These are phyloP conservation scores for Crocidura indochinensis DNA, from an alignment of 2,797 vertebrate genomes.

Conservation along the genomic window DNA sequence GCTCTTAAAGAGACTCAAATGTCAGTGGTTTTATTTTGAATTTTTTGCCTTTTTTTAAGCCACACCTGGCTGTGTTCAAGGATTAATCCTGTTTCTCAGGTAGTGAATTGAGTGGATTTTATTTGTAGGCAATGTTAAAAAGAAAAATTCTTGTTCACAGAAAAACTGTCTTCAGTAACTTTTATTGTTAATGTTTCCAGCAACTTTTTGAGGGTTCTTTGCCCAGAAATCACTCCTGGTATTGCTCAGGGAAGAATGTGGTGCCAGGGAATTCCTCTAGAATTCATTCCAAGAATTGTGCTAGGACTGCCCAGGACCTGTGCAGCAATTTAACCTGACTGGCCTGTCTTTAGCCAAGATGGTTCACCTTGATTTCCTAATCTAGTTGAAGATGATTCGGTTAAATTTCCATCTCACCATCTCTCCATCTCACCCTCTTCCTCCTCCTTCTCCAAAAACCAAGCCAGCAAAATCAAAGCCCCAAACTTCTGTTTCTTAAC, in stretches of 20 bases:
- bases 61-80: no score
- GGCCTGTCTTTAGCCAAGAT: not conserved
- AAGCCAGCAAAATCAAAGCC: not conserved
- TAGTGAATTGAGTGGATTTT: not conserved
- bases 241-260: no score
- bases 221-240: no score
- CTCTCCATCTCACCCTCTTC: no score
- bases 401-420: slow-evolving; percentile 55
- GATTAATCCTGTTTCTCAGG: no score
- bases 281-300: not conserved
- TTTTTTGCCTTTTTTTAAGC: no score
- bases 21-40: no score
- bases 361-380: not conserved
- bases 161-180: not conserved
- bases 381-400: not conserved
- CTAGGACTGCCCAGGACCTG: not conserved
- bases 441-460: not conserved
- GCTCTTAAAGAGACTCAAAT: no score
- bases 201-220: not conserved
- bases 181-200: slow-evolving; percentile 37
- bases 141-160: not conserved
- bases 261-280: not conserved
- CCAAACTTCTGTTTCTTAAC: not conserved
- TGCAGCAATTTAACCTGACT: not conserved
- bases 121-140: slow-evolving; percentile 1